Percentiles rank a stretch among this genome's conserved stretches.
Evolutionary conservation across 2,797 vertebrate species (phyloP).

Genomic region (Lagorchestes hirsutus): DNA sequence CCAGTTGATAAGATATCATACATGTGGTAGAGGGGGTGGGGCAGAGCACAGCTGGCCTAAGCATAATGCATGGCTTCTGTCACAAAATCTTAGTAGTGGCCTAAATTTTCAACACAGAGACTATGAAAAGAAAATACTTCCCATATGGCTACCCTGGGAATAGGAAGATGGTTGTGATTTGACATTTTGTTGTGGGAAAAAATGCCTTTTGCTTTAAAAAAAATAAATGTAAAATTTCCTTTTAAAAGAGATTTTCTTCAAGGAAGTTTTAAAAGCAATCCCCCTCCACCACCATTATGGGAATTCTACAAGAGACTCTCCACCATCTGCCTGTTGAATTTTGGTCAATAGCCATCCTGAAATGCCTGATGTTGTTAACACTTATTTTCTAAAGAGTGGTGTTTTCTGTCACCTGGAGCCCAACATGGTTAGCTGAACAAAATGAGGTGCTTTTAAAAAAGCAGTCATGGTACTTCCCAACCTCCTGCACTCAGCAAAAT

Average conservation of each 20-base stretch:
- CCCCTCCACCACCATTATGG: not conserved
- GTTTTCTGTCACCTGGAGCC: slow-evolving; percentile 23
- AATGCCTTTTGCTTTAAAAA: slow-evolving; percentile 57
- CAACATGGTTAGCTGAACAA: slow-evolving; percentile 1
- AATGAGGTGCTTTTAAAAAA: slow-evolving; percentile 13
- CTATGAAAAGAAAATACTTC: slow-evolving; percentile 64
- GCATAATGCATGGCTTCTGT: slow-evolving; percentile 53
- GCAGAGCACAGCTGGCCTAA: slow-evolving; percentile 6
- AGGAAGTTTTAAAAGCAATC: slow-evolving; percentile 43
- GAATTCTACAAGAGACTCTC: slow-evolving; percentile 49
- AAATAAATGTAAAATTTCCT: slow-evolving; percentile 69
- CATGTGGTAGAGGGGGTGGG: slow-evolving; percentile 4
- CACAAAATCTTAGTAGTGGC: slow-evolving; percentile 45
- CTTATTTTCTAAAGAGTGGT: not conserved
- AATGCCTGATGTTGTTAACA: slow-evolving; percentile 44
- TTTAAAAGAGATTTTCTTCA: slow-evolving; percentile 62
- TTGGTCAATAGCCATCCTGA: slow-evolving; percentile 26
- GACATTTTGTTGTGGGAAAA: slow-evolving; percentile 58
- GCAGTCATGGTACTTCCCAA: slow-evolving; percentile 3
- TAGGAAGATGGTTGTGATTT: slow-evolving; percentile 57
- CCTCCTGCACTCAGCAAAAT: slow-evolving; percentile 22
- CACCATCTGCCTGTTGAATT: slow-evolving; percentile 47
- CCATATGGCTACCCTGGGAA: slow-evolving; percentile 53
- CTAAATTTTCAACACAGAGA: slow-evolving; percentile 59
- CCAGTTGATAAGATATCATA: slow-evolving; percentile 48